Evolutionary conservation across 2,113 vertebrate species (phyloP).

Genomic region (Procavia capensis): DNA sequence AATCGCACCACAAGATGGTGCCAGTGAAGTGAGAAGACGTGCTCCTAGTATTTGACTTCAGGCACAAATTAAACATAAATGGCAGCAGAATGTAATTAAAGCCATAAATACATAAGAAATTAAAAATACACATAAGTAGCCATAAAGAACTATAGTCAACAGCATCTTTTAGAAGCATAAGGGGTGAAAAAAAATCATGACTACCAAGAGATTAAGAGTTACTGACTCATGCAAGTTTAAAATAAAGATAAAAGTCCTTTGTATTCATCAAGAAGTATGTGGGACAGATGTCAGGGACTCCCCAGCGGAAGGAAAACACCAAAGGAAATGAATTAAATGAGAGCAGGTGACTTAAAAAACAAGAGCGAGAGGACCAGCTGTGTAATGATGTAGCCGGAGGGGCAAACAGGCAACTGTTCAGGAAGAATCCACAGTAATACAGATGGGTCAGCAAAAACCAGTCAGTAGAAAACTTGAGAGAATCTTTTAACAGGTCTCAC

Average conservation of each 20-base stretch:
- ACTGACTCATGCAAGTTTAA: conserved; percentile 67
- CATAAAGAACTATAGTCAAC: conserved; percentile 14
- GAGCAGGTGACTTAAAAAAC: conserved; percentile 69
- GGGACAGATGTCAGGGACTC: conserved; percentile 73
- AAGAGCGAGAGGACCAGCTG: conserved; percentile 62
- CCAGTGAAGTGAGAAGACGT: conserved; percentile 40
- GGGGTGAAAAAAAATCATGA: conserved; percentile 24
- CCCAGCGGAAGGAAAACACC: conserved; percentile 75
- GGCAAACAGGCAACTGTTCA: conserved; percentile 23
- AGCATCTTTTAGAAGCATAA: conserved; percentile 48
- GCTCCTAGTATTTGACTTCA: background rate
- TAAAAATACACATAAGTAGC: background rate
- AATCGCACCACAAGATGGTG: conserved; percentile 73
- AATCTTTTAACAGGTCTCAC: background rate
- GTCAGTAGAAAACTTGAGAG: background rate
- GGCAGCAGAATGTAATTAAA: conserved; percentile 53
- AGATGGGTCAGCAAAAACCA: conserved; percentile 17
- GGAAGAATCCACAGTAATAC: conserved; percentile 59
- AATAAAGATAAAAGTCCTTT: conserved; percentile 66
- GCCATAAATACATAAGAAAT: conserved; percentile 26
- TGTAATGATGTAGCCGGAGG: background rate
- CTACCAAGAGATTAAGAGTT: conserved; percentile 36
- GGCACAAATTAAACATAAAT: conserved; percentile 28
- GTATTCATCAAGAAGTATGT: conserved; percentile 64
- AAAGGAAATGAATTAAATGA: conserved; percentile 77